phyloP scores from a whole-genome alignment of 2,888 invertebrate species.

The Hypomecis punctinalis region DNA sequence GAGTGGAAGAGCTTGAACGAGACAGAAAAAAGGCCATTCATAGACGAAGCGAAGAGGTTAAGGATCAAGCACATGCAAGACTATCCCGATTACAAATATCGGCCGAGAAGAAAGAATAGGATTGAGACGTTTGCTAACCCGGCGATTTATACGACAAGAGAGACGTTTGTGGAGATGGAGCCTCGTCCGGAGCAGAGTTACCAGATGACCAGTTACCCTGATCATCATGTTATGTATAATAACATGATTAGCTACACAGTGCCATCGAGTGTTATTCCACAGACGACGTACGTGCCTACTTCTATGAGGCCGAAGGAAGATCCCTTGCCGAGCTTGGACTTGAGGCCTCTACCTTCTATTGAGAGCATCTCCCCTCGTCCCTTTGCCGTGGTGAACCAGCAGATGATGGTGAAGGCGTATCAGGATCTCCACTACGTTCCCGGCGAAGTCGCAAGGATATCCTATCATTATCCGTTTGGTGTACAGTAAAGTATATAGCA shows the following conservation, averaged over 20 bases:
- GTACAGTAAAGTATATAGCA: constrained; percentile 60
- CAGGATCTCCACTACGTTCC: constrained; percentile 78
- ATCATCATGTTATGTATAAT: constrained; percentile 76
- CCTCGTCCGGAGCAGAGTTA: constrained; percentile 68
- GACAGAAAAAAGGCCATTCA: constrained; percentile 92
- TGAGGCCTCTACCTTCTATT: constrained; percentile 78
- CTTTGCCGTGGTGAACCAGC: constrained; percentile 77
- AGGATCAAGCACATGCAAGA: constrained; percentile 90
- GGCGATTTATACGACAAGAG: constrained; percentile 64
- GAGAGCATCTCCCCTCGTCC: constrained; percentile 79
- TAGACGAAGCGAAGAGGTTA: constrained; percentile 94
- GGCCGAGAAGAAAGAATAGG: constrained; percentile 87
- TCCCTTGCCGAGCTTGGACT: constrained; percentile 62
- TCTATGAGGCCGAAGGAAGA: constrained; percentile 74
- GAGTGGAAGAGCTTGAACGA: constrained; percentile 94
- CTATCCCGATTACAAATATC: constrained; percentile 89
- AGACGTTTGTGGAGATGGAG: constrained; percentile 71
- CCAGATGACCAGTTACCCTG: constrained; percentile 70
- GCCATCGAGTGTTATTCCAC: constrained; percentile 61
- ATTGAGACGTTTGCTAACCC: constrained; percentile 67
- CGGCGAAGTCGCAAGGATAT: constrained; percentile 75
- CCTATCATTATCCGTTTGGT: constrained; percentile 79
- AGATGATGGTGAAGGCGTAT: constrained; percentile 82
- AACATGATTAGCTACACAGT: constrained; percentile 77
- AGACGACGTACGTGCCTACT: constrained; percentile 64